These are phyloP conservation scores for Oryctolagus cuniculus DNA, from an alignment of 2,113 vertebrate species.

Conservation along the genomic window DNA sequence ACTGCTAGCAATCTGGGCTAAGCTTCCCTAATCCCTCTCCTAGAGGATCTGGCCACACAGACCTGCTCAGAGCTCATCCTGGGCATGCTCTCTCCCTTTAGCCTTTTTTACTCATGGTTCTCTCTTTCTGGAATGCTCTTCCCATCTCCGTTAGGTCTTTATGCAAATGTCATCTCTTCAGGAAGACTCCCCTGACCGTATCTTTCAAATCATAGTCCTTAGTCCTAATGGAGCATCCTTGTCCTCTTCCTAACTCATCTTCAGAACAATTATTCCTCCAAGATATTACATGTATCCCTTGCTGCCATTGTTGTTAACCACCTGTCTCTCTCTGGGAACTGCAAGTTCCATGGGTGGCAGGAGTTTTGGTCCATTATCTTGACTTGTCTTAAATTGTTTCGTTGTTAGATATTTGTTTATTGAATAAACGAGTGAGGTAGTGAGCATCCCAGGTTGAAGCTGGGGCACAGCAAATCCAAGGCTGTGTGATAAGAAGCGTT, in stretches of 20 bases:
- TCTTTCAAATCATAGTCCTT: neutral
- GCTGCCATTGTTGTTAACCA: too few relatives aligned
- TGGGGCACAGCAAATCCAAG: neutral
- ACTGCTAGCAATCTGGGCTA: neutral
- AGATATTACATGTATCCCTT: neutral
- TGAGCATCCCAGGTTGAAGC: neutral
- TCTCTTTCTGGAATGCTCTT: neutral
- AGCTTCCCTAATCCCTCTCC: neutral
- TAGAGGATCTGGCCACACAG: neutral
- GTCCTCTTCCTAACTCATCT: neutral
- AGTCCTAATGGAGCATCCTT: fast-evolving
- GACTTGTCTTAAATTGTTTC: neutral
- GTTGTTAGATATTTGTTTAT: neutral
- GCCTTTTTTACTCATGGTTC: neutral
- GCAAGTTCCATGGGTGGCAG: neutral
- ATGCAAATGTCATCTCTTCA: neutral
- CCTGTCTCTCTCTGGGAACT: neutral
- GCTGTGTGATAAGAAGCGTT: neutral
- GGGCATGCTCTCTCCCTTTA: neutral
- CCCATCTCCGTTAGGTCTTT: neutral
- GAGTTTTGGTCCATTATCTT: neutral
- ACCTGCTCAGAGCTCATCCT: neutral
- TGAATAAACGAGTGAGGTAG: neutral
- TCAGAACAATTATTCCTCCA: neutral
- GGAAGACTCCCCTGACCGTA: neutral